These are phyloP conservation scores for Oncopodura yosiiana DNA, from an alignment of 1,140 invertebrate genomes.

Conservation along the genomic window DNA sequence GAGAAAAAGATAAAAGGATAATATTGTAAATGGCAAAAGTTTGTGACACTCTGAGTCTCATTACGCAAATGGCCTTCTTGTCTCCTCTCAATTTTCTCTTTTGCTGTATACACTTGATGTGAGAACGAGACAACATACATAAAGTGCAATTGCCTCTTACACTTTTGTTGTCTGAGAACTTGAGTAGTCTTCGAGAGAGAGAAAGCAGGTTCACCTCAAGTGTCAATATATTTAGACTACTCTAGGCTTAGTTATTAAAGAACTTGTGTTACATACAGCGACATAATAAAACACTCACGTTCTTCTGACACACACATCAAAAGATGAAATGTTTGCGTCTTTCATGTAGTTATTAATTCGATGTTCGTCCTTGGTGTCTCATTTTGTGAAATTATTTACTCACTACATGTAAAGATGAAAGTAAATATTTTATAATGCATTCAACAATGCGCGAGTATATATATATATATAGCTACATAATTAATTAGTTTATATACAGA, in stretches of 20 bases:
- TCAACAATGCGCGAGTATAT: background rate
- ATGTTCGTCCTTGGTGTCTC: no score
- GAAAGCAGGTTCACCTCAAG: background rate
- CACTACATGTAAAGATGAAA: background rate
- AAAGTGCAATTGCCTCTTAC: no score
- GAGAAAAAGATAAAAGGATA: background rate
- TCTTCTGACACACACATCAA: no score
- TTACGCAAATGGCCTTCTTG: slow-evolving; percentile 26
- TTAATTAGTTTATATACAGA: background rate
- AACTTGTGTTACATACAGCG: no score
- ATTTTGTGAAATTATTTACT: no score
- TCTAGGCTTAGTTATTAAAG: background rate
- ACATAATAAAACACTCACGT: no score
- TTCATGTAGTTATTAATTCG: no score
- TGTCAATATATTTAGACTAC: background rate
- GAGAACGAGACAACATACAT: background rate
- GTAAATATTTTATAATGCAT: background rate
- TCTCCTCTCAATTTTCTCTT: slow-evolving; percentile 12
- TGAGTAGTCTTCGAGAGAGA: background rate
- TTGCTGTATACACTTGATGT: background rate
- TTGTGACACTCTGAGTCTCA: slow-evolving; percentile 29
- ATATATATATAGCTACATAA: background rate
- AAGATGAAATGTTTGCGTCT: no score
- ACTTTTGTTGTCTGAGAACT: slow-evolving; percentile 1
- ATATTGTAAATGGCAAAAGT: slow-evolving; percentile 31